Percentiles rank a stretch among this genome's conserved stretches.
Evolutionary conservation across 2,888 invertebrate species (phyloP).

Genomic region (Malachius bipustulatus): DNA sequence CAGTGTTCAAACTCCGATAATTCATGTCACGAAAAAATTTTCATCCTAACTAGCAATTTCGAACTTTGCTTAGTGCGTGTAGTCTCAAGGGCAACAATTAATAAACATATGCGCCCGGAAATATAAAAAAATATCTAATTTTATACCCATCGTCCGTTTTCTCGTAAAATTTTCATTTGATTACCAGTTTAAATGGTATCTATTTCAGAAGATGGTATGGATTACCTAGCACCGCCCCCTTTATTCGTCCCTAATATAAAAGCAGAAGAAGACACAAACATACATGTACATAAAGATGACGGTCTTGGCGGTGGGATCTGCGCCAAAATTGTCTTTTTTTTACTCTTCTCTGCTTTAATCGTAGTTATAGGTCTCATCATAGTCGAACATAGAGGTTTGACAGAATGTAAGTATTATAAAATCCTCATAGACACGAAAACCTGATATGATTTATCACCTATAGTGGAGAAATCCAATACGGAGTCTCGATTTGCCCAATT

Average conservation of each 20-base stretch:
- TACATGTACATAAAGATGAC: conserved; percentile 66
- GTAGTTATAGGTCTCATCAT: conserved; percentile 68
- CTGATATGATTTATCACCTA: conserved; percentile 14
- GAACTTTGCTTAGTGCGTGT: too few species aligned
- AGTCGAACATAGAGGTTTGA: conserved; percentile 64
- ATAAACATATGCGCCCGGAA: too few species aligned
- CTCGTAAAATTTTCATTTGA: too few species aligned
- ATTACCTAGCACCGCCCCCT: conserved; percentile 23
- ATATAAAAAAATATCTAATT: too few species aligned
- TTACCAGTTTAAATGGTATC: conserved; percentile 14
- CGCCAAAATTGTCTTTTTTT: conserved; percentile 72
- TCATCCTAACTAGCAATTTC: too few species aligned
- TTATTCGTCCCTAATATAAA: conserved; percentile 20
- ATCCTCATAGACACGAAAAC: neutral
- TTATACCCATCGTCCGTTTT: too few species aligned
- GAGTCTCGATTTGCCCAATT: conserved; percentile 63
- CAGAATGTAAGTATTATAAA: conserved; percentile 53
- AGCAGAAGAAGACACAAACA: conserved; percentile 52
- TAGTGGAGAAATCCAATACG: conserved; percentile 47
- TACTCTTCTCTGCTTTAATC: conserved; percentile 56
- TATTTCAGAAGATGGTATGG: conserved; percentile 24
- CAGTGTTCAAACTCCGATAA: too few species aligned
- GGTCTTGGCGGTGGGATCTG: conserved; percentile 74
- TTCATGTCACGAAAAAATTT: too few species aligned
- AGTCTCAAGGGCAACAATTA: too few species aligned